Evolutionary conservation across 2,888 invertebrate genomes (phyloP).

Genomic region (Hyppa rectilinea): DNA sequence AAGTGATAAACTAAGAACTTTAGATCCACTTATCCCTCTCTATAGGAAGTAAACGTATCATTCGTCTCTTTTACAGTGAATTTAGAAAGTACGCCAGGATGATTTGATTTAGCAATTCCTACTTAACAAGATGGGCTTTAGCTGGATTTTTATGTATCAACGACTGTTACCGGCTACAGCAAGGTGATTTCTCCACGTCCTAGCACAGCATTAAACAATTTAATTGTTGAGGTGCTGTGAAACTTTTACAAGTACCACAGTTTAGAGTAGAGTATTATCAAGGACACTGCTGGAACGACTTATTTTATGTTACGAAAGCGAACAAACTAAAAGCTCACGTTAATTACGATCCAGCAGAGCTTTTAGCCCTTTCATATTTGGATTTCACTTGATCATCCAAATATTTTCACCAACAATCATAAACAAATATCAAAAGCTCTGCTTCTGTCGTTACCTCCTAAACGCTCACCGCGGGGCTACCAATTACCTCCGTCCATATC

Average conservation of each 20-base stretch:
- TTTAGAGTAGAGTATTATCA: no score
- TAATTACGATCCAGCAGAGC: not conserved
- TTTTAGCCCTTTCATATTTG: slow-evolving; percentile 10
- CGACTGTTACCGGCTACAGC: not conserved
- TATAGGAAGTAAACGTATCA: slow-evolving; percentile 1
- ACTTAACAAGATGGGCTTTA: not conserved
- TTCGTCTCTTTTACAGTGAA: not conserved
- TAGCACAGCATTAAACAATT: not conserved
- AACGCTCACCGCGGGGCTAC: slow-evolving; percentile 29
- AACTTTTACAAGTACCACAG: not conserved
- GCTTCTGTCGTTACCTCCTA: slow-evolving; percentile 34
- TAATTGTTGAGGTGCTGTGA: not conserved
- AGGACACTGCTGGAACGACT: not conserved
- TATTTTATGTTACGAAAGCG: slow-evolving; percentile 1
- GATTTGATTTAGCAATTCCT: not conserved
- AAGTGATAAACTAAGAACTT: slow-evolving; percentile 38
- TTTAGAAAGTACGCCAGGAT: not conserved
- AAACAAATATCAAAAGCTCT: slow-evolving; percentile 32
- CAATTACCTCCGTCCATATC: slow-evolving; percentile 35
- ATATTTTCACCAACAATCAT: slow-evolving; percentile 22
- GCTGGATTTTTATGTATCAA: not conserved
- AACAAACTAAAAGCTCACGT: not conserved
- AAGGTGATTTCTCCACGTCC: not conserved
- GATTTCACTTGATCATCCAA: slow-evolving; percentile 5
- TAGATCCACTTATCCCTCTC: not conserved